Percentiles rank a stretch among this genome's conserved stretches.
Evolutionary conservation across 2,797 vertebrate species (phyloP).

Genomic region (Sebastes diploproa): DNA sequence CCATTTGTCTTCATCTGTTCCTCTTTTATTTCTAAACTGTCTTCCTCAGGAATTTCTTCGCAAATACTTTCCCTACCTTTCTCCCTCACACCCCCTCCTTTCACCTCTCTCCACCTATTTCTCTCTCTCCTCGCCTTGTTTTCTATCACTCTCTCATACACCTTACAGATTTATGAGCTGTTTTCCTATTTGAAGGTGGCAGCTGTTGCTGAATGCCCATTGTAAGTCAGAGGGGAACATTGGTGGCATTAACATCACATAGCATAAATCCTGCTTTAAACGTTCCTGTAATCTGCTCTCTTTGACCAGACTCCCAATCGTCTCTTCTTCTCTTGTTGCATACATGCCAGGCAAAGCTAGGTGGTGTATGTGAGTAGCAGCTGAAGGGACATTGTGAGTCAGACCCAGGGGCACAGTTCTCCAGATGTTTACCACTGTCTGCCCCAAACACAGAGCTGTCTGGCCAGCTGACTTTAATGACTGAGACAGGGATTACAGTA

Average conservation of each 20-base stretch:
- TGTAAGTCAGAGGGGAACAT: conserved; percentile 38
- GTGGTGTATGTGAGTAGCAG: conserved; percentile 31
- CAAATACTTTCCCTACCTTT: conserved; percentile 51
- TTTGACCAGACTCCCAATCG: background rate
- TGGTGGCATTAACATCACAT: conserved; percentile 22
- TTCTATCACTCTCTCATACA: conserved; percentile 39
- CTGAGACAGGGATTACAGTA: conserved; percentile 41
- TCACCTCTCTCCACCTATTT: conserved; percentile 28
- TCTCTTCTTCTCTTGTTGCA: conserved; percentile 1
- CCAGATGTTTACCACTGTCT: conserved; percentile 77
- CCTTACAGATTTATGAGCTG: conserved; percentile 68
- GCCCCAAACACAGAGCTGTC: conserved; percentile 58
- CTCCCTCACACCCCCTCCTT: conserved; percentile 22
- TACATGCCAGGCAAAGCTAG: conserved; percentile 2
- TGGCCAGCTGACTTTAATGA: conserved; percentile 69
- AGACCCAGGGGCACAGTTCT: conserved; percentile 53
- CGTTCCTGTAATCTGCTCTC: background rate
- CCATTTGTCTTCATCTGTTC: conserved; percentile 27
- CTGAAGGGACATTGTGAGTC: conserved; percentile 23
- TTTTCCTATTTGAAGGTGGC: conserved; percentile 66
- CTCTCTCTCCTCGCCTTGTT: conserved; percentile 27
- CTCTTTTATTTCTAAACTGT: conserved; percentile 44
- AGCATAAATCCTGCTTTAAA: conserved; percentile 17
- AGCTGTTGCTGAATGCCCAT: conserved; percentile 65
- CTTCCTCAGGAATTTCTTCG: conserved; percentile 49